phyloP scores from a whole-genome alignment of 1,140 invertebrate genomes.

The Drosophila pseudoobscura region DNA sequence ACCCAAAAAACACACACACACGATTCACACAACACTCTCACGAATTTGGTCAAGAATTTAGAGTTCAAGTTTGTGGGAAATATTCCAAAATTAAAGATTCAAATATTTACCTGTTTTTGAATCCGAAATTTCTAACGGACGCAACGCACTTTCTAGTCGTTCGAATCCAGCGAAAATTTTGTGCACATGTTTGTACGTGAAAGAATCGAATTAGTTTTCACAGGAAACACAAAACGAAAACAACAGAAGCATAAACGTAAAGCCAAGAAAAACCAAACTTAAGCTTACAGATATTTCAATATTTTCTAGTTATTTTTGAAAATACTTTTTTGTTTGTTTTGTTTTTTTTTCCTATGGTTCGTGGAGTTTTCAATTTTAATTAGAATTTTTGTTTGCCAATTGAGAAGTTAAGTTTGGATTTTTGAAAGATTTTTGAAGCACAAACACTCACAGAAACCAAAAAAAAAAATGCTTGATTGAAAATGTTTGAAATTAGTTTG shows the following conservation, averaged over 20 bases:
- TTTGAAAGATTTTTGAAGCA: neutral
- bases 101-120: slow-evolving; percentile 40
- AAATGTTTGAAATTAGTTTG: too few relatives aligned
- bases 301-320: neutral
- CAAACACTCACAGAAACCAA: neutral
- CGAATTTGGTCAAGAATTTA: slow-evolving; percentile 31
- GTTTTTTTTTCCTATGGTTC: neutral
- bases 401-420: too few relatives aligned
- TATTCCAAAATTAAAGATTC: neutral
- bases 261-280: too few relatives aligned
- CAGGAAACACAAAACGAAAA: slow-evolving; percentile 22
- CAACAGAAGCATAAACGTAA: slow-evolving; percentile 2
- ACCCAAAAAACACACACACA: slow-evolving; percentile 1
- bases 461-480: neutral
- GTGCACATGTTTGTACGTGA: slow-evolving; percentile 69
- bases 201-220: slow-evolving; percentile 11
- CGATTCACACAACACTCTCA: slow-evolving; percentile 7
- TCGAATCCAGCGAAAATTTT: slow-evolving; percentile 71
- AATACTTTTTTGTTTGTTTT: neutral
- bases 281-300: neutral
- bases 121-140: slow-evolving; percentile 17
- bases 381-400: too few relatives aligned
- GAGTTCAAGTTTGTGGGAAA: neutral
- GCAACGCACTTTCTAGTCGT: slow-evolving; percentile 74
- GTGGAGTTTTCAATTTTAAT: too few relatives aligned